These are phyloP conservation scores for Lissocephala sabroskyi DNA, from an alignment of 2,888 invertebrate genomes.

Conservation along the genomic window DNA sequence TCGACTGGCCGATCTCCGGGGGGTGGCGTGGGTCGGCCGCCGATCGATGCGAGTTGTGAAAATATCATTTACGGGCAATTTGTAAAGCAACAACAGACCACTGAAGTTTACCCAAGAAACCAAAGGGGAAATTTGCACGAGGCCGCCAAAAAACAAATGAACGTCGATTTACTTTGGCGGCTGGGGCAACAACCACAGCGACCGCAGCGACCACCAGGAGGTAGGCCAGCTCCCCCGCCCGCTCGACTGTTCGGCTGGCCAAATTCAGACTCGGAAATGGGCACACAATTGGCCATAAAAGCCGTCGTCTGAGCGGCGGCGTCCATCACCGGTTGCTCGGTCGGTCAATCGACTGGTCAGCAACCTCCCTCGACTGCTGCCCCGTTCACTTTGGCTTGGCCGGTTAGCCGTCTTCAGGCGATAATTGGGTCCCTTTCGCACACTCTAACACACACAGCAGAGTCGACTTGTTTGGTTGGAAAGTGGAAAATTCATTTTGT, in stretches of 20 bases:
- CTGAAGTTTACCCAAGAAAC: too few species aligned
- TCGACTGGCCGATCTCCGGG: conserved; percentile 6
- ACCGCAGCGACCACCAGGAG: conserved; percentile 16
- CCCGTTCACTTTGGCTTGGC: not conserved
- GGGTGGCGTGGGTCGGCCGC: conserved; percentile 2
- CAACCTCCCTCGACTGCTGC: too few species aligned
- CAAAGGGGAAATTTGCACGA: conserved; percentile 50
- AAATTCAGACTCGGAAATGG: conserved; percentile 58
- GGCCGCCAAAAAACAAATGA: conserved; percentile 42
- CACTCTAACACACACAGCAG: too few species aligned
- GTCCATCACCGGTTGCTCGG: conserved; percentile 25
- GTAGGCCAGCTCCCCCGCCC: not conserved
- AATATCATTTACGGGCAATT: conserved; percentile 69
- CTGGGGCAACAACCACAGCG: conserved; percentile 25
- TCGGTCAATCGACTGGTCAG: too few species aligned
- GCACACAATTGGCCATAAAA: conserved; percentile 31
- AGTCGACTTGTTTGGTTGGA: too few species aligned
- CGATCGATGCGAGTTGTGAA: conserved; percentile 68
- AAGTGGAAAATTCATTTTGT: not conserved
- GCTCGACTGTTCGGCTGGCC: conserved; percentile 28
- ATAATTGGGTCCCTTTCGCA: conserved; percentile 57
- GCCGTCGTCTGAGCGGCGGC: not conserved
- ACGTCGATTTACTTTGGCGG: conserved; percentile 45
- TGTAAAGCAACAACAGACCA: conserved; percentile 37
- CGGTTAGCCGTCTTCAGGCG: conserved; percentile 41